phyloP scores from a whole-genome alignment of 2,888 invertebrate genomes.

The Imbricaverruca yamaguchii region DNA sequence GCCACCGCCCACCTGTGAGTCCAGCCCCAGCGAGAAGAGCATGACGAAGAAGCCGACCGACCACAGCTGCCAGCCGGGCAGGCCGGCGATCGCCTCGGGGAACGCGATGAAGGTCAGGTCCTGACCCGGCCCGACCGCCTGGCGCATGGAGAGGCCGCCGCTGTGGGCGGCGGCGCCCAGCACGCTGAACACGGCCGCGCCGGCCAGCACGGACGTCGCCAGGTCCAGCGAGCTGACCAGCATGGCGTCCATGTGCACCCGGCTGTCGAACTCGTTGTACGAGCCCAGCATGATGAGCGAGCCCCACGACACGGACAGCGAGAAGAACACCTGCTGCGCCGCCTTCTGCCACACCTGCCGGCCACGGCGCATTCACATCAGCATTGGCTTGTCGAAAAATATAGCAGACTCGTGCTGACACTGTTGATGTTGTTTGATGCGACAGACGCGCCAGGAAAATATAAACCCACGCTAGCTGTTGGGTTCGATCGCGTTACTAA shows the following conservation, averaged over 20 bases:
- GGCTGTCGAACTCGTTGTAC: constrained; percentile 54
- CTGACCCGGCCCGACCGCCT: constrained; percentile 33
- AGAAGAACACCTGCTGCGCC: constrained; percentile 76
- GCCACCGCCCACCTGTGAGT: constrained; percentile 32
- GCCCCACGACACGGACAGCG: constrained; percentile 69
- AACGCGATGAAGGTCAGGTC: constrained; percentile 38
- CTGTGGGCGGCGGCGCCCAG: constrained; percentile 32
- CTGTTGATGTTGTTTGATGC: no score
- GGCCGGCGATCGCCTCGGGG: constrained; percentile 36
- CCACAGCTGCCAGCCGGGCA: constrained; percentile 37
- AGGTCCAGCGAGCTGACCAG: constrained; percentile 63
- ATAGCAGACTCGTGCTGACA: no score
- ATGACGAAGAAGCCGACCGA: constrained; percentile 37
- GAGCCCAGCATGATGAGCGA: constrained; percentile 67
- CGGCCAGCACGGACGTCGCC: constrained; percentile 66
- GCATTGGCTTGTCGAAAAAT: no score
- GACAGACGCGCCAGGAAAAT: no score
- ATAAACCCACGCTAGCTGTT: no score
- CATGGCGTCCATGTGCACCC: constrained; percentile 54
- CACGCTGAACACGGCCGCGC: constrained; percentile 69
- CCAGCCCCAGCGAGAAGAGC: constrained; percentile 35
- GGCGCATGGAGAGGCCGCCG: constrained; percentile 25
- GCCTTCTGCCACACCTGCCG: constrained; percentile 68
- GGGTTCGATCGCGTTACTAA: no score
- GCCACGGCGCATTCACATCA: neutral